Evolutionary conservation across 2,888 invertebrate genomes (phyloP), one percentile per base, ranked within the genome.

Genomic region (Sialis fuliginosa): DNA sequence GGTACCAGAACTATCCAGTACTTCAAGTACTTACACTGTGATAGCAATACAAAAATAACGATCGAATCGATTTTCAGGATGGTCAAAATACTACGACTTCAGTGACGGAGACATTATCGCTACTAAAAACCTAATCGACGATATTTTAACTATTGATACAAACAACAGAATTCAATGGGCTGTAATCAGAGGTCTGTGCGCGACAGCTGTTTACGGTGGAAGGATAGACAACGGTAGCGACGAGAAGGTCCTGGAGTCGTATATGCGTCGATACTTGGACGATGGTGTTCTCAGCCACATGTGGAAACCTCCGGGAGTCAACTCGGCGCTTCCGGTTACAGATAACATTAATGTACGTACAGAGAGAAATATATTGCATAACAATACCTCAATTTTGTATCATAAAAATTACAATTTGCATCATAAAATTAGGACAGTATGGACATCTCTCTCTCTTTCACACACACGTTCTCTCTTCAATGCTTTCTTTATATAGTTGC

Each of bases 71-170:
- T 60, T 65, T 47, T 57, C 61, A 59, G 86, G 90, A 0, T 92
- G 91, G 91, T 82, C 83, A 1, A 86, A 83, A 59, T 78, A 77
- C 60, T 92, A 93, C 63, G 90, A 92, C 59, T 92, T 92, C 65
- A 83, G 81, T 45, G 79, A 82, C 55, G 74, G 82, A 0, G 92
- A 92, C 62, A 67, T 90, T 1, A 71, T 78, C 45, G 83, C 86
- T 5, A 84, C 83, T 0, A 57, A 59, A 35, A 12, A 22, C 22
- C 30, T 32, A 30, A 39, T 10, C 6, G n/a, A 30, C 8, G n/a
- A 34, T 32, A 34, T 12, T 10, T 8, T 39, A 31, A 37, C 32
- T 6, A 39, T 39, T 7, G 45, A 45, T 2, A 5, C 37, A 5
- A 37, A 37, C 12, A 7, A 46, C 62, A 63, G 59, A 48, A 54